Evolutionary conservation across 2,797 vertebrate species (phyloP).

Genomic region (Smutsia temminckii): DNA sequence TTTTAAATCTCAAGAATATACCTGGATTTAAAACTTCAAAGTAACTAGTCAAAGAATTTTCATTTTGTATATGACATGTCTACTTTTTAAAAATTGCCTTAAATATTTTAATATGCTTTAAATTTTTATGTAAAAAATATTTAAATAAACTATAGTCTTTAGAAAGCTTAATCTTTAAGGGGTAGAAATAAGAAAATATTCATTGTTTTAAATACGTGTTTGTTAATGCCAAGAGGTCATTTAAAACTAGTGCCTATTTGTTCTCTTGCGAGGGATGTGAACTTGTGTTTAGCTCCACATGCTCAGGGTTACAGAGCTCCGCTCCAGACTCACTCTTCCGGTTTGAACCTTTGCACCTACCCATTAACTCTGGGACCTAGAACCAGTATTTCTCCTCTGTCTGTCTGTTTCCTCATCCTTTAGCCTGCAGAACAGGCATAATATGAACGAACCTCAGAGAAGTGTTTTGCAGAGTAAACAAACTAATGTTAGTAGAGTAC

Average conservation of each 20-base stretch:
- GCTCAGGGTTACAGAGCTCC: neutral
- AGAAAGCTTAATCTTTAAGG: neutral
- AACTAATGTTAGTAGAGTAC: neutral
- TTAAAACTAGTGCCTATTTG: neutral
- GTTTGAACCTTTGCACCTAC: neutral
- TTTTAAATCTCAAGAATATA: neutral
- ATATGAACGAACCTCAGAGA: neutral
- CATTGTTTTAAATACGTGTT: neutral
- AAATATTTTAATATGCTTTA: neutral
- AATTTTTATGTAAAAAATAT: neutral
- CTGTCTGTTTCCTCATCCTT: neutral
- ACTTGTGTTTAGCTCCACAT: fast-evolving
- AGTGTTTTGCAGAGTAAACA: neutral
- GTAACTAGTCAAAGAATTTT: neutral
- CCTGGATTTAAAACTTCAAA: neutral
- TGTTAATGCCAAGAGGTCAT: neutral
- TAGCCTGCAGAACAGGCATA: neutral
- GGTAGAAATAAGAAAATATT: neutral
- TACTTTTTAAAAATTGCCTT: neutral
- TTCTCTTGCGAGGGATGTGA: neutral
- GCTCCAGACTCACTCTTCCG: neutral
- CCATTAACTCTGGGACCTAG: neutral
- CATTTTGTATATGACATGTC: neutral
- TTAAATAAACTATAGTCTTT: neutral
- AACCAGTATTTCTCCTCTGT: neutral